A percentile compares a stretch with the other conserved stretches of the same genome.
Evolutionary conservation across 2,888 invertebrate genomes (phyloP).

Genomic region (Hirtodrosophila trivittata): DNA sequence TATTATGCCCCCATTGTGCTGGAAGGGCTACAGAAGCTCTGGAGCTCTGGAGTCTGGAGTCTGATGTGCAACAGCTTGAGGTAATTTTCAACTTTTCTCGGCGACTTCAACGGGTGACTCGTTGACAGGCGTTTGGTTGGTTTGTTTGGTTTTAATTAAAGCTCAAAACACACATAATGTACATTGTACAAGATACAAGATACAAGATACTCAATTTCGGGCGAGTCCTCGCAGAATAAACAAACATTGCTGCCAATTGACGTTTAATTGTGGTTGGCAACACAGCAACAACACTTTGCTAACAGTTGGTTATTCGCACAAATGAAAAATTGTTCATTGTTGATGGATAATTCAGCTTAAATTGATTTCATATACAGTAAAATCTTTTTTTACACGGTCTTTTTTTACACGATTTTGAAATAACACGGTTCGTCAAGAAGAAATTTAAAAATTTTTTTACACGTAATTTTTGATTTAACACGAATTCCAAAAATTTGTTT

Average conservation of each 20-base stretch:
- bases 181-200: slow-evolving; percentile 21
- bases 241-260: slow-evolving; percentile 19
- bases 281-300: not conserved
- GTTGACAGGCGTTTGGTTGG: slow-evolving; percentile 64
- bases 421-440: no score
- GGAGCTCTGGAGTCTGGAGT: slow-evolving; percentile 10
- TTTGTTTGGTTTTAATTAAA: slow-evolving; percentile 77
- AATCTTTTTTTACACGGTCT: no score
- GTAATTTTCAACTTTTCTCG: slow-evolving; percentile 77
- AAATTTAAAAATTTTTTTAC: no score
- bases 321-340: no score
- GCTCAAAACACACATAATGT: slow-evolving; percentile 55
- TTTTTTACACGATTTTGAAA: no score
- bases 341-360: no score
- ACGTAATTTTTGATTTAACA: no score
- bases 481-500: no score
- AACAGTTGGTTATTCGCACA: not conserved
- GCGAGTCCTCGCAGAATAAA: slow-evolving; percentile 11
- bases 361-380: no score
- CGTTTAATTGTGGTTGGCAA: slow-evolving; percentile 35
- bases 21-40: slow-evolving; percentile 2
- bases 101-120: slow-evolving; percentile 42
- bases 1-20: slow-evolving; percentile 6
- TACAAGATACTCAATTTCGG: slow-evolving; percentile 4
- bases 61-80: slow-evolving; percentile 81